phyloP scores from a whole-genome alignment of 2,888 invertebrate genomes.

The Hirtodrosophila trivittata region DNA sequence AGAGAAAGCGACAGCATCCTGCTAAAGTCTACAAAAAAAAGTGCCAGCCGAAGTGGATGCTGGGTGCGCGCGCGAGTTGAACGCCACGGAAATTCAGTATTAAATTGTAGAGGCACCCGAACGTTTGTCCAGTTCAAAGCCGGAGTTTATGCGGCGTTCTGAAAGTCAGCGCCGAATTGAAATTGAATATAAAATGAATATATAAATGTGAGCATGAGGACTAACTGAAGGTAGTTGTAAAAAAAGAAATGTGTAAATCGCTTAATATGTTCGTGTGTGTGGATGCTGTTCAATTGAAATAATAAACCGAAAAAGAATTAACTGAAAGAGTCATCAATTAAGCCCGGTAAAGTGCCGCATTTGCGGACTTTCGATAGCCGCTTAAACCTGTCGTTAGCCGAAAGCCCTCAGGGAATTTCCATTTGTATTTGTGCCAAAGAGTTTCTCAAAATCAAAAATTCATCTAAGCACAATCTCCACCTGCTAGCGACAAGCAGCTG shows the following conservation, averaged over 20 bases:
- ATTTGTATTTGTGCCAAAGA: conserved; percentile 33
- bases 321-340: conserved; percentile 13
- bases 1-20: conserved; percentile 45
- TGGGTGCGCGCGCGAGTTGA: conserved; percentile 33
- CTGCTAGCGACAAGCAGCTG: conserved; percentile 49
- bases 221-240: conserved; percentile 24
- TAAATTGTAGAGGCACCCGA: conserved; percentile 57
- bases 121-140: conserved; percentile 58
- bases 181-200: conserved; percentile 44
- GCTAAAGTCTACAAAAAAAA: conserved; percentile 59
- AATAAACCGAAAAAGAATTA: conserved; percentile 9
- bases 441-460: conserved; percentile 21
- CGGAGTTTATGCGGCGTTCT: conserved; percentile 66
- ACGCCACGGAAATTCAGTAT: conserved; percentile 47
- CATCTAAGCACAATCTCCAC: conserved; percentile 26
- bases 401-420: conserved; percentile 6
- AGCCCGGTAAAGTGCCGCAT: conserved; percentile 14
- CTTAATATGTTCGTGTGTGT: conserved; percentile 20
- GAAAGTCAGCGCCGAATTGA: conserved; percentile 40
- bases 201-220: conserved; percentile 45
- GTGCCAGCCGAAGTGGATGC: conserved; percentile 35
- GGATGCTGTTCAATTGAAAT: conserved; percentile 1
- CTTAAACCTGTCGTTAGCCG: conserved; percentile 1
- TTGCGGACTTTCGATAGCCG: conserved; percentile 6
- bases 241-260: conserved; percentile 32